Evolutionary conservation across 2,888 invertebrate species (phyloP).

Genomic region (Beris morrisii): DNA sequence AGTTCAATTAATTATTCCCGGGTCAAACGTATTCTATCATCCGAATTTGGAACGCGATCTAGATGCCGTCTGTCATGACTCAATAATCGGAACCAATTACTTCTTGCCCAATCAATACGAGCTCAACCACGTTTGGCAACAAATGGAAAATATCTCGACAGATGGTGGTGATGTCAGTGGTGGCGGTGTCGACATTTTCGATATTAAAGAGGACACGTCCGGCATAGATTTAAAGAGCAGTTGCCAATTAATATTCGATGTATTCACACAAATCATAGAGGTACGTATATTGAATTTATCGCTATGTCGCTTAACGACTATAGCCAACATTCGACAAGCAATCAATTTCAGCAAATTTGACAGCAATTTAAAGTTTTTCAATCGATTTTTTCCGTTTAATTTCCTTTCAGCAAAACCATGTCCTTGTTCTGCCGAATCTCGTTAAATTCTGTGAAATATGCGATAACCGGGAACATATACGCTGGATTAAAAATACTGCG

Average conservation of each 20-base stretch:
- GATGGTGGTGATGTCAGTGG: slow-evolving; percentile 11
- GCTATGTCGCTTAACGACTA: too few species aligned
- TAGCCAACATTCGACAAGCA: too few species aligned
- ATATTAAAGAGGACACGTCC: slow-evolving; percentile 51
- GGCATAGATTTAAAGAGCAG: slow-evolving; percentile 91
- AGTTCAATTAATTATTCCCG: slow-evolving; percentile 52
- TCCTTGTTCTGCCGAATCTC: slow-evolving; percentile 66
- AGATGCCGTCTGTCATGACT: slow-evolving; percentile 38
- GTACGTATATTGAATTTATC: slow-evolving; percentile 43
- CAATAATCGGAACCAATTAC: slow-evolving; percentile 52
- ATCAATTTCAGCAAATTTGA: neutral
- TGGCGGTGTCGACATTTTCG: slow-evolving; percentile 27
- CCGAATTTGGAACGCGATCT: slow-evolving; percentile 63
- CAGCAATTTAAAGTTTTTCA: neutral
- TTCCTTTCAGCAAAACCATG: slow-evolving; percentile 51
- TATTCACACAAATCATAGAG: slow-evolving; percentile 74
- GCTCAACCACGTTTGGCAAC: slow-evolving; percentile 56
- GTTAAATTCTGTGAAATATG: slow-evolving; percentile 76
- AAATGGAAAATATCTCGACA: slow-evolving; percentile 48
- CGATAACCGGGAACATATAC: slow-evolving; percentile 73
- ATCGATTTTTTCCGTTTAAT: slow-evolving; percentile 30
- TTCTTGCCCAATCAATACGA: slow-evolving; percentile 56
- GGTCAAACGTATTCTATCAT: slow-evolving; percentile 60
- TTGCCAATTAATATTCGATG: slow-evolving; percentile 86
- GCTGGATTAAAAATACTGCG: slow-evolving; percentile 75